Evolutionary conservation across 1,140 invertebrate genomes (phyloP), one percentile per base, ranked within the genome.

Genomic region (Hycleus cichorii): DNA sequence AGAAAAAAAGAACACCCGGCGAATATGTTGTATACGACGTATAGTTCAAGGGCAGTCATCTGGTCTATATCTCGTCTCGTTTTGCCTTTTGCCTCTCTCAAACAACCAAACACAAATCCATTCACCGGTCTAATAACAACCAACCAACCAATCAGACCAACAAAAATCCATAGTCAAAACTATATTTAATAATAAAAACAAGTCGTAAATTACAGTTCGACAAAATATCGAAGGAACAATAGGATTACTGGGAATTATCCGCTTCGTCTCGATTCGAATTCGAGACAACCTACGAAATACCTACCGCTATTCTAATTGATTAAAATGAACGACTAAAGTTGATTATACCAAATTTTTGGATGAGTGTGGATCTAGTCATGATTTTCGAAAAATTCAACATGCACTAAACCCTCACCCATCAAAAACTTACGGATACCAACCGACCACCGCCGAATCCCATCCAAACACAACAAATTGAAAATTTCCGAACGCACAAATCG

Each of bases 281-380:
- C 18, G 18, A 18, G 18, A 18, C 18, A 18, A 18, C 18, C 18
- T 18, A 32, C 4, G 32, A 32, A 32, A 32, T 32, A 32, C 32
- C 7, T 32, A 32, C 32, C 32, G 32, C 32, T 5, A 32, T 32
- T 5, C 32, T 1, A 5, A 7, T 7, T 7, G 32, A 32, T 32
- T 32, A 32, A 32, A 32, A 32, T 32, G 32, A 7, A 42, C 40
- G 3, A 8, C n/a, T 42, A 4, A 42, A 4, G 40, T 42, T 42
- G 40, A 42, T 4, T 4, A 42, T 4, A 55, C 43, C 52, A 55
- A 47, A 57, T 65, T 71, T 67, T 70, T 71, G 67, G 68, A 71
- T 71, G 69, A 71, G 69, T 71, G 69, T 71, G 69, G 69, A 71
- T 71, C 69, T 71, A 71, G 69, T 71, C 69, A 71, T 69, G 69